Percentiles rank a stretch among this genome's conserved stretches.
Evolutionary conservation across 2,797 vertebrate genomes (phyloP).

Genomic region (Chelmon rostratus): DNA sequence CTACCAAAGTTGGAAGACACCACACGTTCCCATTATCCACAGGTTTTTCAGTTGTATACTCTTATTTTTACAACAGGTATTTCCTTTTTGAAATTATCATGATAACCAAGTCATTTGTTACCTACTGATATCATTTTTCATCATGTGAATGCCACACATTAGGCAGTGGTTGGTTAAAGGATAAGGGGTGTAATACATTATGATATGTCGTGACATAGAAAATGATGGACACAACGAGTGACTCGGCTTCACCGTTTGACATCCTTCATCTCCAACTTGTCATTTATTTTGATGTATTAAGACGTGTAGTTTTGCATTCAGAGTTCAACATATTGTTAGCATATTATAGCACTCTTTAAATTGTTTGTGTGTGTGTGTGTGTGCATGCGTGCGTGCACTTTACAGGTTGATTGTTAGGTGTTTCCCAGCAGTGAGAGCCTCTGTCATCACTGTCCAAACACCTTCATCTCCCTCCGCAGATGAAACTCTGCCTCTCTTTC

Average conservation of each 20-base stretch:
- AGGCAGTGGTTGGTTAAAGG: too few relatives aligned
- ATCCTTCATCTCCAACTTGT: background rate
- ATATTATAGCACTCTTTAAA: slow-evolving; percentile 1
- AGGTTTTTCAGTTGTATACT: too few relatives aligned
- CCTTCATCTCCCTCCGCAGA: slow-evolving; percentile 57
- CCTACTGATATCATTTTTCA: too few relatives aligned
- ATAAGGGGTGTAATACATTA: too few relatives aligned
- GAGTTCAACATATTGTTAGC: background rate
- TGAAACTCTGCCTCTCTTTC: slow-evolving; percentile 18
- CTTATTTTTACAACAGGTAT: too few relatives aligned
- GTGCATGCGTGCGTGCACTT: slow-evolving; percentile 10
- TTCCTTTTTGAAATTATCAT: too few relatives aligned
- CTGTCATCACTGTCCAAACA: slow-evolving; percentile 76
- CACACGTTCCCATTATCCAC: too few relatives aligned
- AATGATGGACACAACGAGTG: too few relatives aligned
- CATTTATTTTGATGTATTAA: background rate
- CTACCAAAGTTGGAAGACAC: too few relatives aligned
- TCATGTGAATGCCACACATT: too few relatives aligned
- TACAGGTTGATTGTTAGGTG: slow-evolving; percentile 68
- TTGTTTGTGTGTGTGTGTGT: background rate
- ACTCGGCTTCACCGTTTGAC: background rate
- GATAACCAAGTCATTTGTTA: too few relatives aligned
- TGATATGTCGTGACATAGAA: too few relatives aligned
- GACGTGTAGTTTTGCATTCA: background rate
- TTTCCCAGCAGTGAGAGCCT: slow-evolving; percentile 71